phyloP scores from a whole-genome alignment of 2,797 vertebrate species.

The Acrossocheilus fasciatus region DNA sequence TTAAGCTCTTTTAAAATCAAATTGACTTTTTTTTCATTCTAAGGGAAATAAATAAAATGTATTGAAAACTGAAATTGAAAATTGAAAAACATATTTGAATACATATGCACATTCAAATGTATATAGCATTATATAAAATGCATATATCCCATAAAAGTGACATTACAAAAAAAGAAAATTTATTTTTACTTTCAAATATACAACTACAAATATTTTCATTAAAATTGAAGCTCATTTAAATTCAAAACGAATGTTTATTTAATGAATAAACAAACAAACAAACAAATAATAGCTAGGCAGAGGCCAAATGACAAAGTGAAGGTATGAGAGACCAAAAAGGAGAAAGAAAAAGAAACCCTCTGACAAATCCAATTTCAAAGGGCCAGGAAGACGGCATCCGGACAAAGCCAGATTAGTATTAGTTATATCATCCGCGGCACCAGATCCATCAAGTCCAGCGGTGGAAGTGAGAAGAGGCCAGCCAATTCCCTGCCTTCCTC shows the following conservation, averaged over 20 bases:
- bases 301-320: background rate
- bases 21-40: too few relatives aligned
- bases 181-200: background rate
- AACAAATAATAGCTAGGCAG: background rate
- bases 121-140: too few relatives aligned
- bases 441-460: constrained; percentile 47
- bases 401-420: constrained; percentile 53
- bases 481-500: constrained; percentile 12
- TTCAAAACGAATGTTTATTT: background rate
- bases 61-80: too few relatives aligned
- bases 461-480: constrained; percentile 23
- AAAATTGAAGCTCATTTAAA: background rate
- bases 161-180: background rate
- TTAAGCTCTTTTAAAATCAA: too few relatives aligned
- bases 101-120: too few relatives aligned
- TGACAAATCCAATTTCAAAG: constrained; percentile 48
- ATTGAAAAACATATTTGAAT: too few relatives aligned
- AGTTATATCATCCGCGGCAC: constrained; percentile 39
- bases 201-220: background rate
- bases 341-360: constrained; percentile 26
- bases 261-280: background rate
- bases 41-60: too few relatives aligned
- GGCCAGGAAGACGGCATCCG: constrained; percentile 1
- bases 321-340: constrained; percentile 1
- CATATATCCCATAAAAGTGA: too few relatives aligned